Evolutionary conservation across 2,113 vertebrate species (phyloP).

Genomic region (Acanthochromis polyacanthus): DNA sequence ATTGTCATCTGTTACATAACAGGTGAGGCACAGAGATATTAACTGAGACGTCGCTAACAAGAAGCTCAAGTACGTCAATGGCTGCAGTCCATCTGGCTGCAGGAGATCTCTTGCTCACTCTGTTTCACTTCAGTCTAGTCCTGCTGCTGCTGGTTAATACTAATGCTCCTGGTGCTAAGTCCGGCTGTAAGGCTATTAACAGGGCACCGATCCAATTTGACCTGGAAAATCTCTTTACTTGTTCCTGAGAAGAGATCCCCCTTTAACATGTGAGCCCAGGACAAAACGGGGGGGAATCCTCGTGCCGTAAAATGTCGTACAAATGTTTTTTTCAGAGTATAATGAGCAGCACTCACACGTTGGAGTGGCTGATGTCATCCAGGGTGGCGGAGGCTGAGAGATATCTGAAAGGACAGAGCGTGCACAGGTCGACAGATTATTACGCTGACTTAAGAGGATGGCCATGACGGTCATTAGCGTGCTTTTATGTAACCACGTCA

Average conservation of each 20-base stretch:
- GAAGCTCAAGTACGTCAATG: slow-evolving; percentile 25
- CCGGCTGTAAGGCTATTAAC: slow-evolving; percentile 74
- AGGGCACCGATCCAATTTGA: slow-evolving; percentile 70
- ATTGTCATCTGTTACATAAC: slow-evolving; percentile 18
- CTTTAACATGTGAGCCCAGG: slow-evolving; percentile 33
- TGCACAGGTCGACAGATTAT: slow-evolving; percentile 31
- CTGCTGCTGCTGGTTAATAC: slow-evolving; percentile 45
- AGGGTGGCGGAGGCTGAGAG: slow-evolving; percentile 88
- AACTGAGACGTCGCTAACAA: slow-evolving; percentile 10
- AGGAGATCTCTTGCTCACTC: slow-evolving; percentile 8
- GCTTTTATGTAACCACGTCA: slow-evolving; percentile 55
- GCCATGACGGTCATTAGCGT: slow-evolving; percentile 15
- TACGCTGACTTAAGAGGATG: slow-evolving; percentile 14
- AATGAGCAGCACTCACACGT: slow-evolving; percentile 81
- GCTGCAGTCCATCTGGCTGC: slow-evolving; percentile 14
- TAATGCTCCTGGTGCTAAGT: slow-evolving; percentile 61
- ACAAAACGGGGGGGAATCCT: neutral
- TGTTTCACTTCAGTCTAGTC: slow-evolving; percentile 22
- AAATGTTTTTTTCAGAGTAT: neutral
- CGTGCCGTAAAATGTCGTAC: fast-evolving
- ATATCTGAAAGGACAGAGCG: slow-evolving; percentile 82
- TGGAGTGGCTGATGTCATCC: slow-evolving; percentile 89
- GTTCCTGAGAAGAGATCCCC: slow-evolving; percentile 47
- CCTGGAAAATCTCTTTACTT: slow-evolving; percentile 77
- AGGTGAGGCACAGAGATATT: neutral